Conservation (phyloP, 2,113 vertebrate species). For the Ornithorhynchus anatinus region DNA sequence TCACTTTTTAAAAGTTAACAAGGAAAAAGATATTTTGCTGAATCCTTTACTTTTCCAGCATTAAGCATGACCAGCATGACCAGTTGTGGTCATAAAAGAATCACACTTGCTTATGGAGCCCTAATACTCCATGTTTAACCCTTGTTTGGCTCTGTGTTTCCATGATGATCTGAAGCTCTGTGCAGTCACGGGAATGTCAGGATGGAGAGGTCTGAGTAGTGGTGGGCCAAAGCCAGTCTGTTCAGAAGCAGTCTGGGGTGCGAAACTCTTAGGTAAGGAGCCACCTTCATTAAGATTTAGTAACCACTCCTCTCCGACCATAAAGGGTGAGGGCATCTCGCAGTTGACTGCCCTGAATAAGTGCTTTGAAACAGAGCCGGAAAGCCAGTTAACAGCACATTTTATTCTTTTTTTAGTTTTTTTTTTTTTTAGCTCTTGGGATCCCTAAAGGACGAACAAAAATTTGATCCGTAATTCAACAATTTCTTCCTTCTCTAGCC, state of each 20-base stretch:
- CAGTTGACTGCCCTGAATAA: conserved; percentile 3
- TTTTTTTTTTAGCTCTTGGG: conserved; percentile 12
- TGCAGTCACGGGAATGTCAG: neutral
- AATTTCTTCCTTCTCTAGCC: neutral
- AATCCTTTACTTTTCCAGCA: neutral
- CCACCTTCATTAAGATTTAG: conserved; percentile 37
- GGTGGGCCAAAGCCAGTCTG: too few species aligned
- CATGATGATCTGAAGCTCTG: neutral
- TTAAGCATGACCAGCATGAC: too few species aligned
- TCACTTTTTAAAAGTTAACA: neutral
- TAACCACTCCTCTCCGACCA: conserved; percentile 18
- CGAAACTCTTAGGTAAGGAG: too few species aligned
- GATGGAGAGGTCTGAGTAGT: too few species aligned
- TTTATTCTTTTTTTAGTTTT: neutral
- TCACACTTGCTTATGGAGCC: neutral
- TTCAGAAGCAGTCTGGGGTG: too few species aligned
- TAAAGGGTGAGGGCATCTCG: conserved; percentile 28
- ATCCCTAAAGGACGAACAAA: conserved; percentile 38
- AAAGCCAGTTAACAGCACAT: neutral
- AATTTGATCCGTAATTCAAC: neutral
- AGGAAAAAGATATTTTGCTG: neutral
- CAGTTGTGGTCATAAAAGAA: neutral
- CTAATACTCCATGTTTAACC: neutral
- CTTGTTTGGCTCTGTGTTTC: neutral
- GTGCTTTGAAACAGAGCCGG: conserved; percentile 16